These are phyloP conservation scores for Andrena trimmerana DNA, from an alignment of 2,888 invertebrate genomes.

Conservation along the genomic window DNA sequence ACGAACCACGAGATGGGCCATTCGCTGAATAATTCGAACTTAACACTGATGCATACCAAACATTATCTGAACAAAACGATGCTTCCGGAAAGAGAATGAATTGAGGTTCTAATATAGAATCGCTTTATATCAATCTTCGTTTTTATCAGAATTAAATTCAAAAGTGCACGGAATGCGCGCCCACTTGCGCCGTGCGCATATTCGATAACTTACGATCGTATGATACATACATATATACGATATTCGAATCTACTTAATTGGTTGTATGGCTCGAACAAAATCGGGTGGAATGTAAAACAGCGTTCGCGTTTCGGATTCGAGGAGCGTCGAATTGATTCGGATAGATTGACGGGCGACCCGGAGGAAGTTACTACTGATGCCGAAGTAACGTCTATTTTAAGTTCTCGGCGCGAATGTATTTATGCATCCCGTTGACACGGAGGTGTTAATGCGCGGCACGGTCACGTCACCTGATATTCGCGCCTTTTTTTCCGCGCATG, in stretches of 20 bases:
- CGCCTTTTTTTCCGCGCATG: slow-evolving; percentile 50
- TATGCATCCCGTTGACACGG: neutral
- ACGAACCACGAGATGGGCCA: neutral
- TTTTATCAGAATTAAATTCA: neutral
- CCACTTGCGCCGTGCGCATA: neutral
- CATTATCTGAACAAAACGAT: too few relatives aligned
- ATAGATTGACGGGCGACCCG: too few relatives aligned
- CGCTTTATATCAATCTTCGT: neutral
- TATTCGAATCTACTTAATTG: too few relatives aligned
- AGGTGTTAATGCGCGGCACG: neutral
- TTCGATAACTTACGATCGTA: too few relatives aligned
- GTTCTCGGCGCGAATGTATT: neutral
- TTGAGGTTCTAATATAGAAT: neutral
- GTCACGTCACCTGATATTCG: slow-evolving; percentile 30
- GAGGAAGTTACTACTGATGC: too few relatives aligned
- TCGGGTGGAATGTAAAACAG: too few relatives aligned
- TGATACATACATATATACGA: too few relatives aligned
- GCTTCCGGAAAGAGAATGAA: too few relatives aligned
- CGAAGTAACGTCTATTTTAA: slow-evolving; percentile 1
- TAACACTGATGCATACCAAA: neutral
- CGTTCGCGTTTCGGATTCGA: too few relatives aligned
- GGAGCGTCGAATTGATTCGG: too few relatives aligned
- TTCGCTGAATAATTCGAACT: too few relatives aligned
- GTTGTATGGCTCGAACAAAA: too few relatives aligned
- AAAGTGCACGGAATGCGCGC: neutral